Conservation (phyloP, 1,140 invertebrate species). For the Drosophila serrata region DNA sequence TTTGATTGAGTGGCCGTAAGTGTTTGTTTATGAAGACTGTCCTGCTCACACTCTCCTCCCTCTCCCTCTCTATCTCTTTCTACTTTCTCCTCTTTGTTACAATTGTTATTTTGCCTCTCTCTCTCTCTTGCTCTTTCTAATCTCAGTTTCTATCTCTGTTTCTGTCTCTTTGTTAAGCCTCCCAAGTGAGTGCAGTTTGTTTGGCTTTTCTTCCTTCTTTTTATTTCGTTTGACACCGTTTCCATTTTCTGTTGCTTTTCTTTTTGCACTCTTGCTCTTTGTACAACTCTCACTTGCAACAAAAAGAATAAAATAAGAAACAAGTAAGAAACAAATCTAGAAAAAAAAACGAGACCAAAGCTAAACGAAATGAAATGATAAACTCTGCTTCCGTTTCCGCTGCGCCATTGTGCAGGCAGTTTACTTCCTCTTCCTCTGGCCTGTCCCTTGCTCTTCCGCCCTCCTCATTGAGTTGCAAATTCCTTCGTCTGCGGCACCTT, state of each 20-base stretch:
- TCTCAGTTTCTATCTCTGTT: conserved; percentile 10
- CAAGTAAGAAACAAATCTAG: conserved; percentile 18
- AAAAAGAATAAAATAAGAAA: conserved; percentile 37
- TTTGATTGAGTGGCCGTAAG: conserved; percentile 79
- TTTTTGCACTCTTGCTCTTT: conserved; percentile 37
- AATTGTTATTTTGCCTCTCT: conserved; percentile 27
- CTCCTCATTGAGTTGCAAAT: conserved; percentile 58
- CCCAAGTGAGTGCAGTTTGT: conserved; percentile 50
- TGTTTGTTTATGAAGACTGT: conserved; percentile 72
- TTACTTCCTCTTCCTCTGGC: conserved; percentile 46
- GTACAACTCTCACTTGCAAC: conserved; percentile 50
- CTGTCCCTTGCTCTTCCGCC: conserved; percentile 8
- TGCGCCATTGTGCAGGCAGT: conserved; percentile 80
- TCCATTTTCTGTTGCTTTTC: conserved; percentile 53
- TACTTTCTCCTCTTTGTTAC: conserved; percentile 18
- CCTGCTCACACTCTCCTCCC: conserved; percentile 3
- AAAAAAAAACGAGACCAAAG: conserved; percentile 21
- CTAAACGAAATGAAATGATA: conserved; percentile 58
- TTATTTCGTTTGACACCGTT: conserved; percentile 50
- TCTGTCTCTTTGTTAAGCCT: conserved; percentile 40
- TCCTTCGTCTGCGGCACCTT: conserved; percentile 39
- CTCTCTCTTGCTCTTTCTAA: conserved; percentile 8
- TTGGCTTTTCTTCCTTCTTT: conserved; percentile 39
- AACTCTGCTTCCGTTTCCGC: conserved; percentile 84
- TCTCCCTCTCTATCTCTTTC: conserved; percentile 13